A percentile compares a stretch with the other conserved stretches of the same genome.
These are phyloP conservation scores for Oncorhynchus nerka DNA, from an alignment of 2,113 vertebrate genomes.

Conservation along the genomic window DNA sequence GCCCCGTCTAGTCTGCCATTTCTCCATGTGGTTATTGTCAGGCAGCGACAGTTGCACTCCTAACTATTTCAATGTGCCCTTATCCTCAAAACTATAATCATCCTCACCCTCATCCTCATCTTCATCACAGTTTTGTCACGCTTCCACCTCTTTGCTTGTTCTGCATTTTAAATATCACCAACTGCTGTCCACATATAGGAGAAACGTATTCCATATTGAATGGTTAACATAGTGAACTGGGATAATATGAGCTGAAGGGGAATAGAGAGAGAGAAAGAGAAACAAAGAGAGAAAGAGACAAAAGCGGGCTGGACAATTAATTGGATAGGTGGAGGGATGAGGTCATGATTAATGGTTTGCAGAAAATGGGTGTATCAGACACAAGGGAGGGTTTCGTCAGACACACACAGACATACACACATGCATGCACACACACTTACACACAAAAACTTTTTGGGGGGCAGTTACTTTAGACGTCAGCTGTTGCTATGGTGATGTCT, in stretches of 20 bases:
- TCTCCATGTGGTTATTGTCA: slow-evolving; percentile 13
- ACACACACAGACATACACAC: slow-evolving; percentile 20
- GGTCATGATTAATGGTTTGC: slow-evolving; percentile 50
- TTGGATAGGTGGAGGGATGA: slow-evolving; percentile 60
- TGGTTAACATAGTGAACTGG: neutral
- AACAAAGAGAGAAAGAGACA: slow-evolving; percentile 1
- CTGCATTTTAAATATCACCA: neutral
- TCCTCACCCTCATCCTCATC: neutral
- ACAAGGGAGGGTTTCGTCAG: slow-evolving; percentile 61
- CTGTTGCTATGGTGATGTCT: slow-evolving; percentile 77
- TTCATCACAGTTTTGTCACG: neutral
- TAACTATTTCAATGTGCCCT: neutral
- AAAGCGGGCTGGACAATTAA: slow-evolving; percentile 38
- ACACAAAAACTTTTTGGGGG: slow-evolving; percentile 40
- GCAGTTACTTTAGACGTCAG: slow-evolving; percentile 71
- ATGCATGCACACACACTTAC: neutral
- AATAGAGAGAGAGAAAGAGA: slow-evolving; percentile 1
- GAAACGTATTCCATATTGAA: neutral
- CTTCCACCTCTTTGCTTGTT: neutral
- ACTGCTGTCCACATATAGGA: neutral
- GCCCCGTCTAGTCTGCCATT: neutral
- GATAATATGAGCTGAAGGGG: neutral
- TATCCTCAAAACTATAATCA: neutral
- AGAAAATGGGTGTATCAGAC: slow-evolving; percentile 48
- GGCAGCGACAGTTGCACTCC: neutral